A percentile compares a stretch with the other conserved stretches of the same genome.
Conservation (phyloP, 2,888 invertebrate species). For the Orthosia gracilis region DNA sequence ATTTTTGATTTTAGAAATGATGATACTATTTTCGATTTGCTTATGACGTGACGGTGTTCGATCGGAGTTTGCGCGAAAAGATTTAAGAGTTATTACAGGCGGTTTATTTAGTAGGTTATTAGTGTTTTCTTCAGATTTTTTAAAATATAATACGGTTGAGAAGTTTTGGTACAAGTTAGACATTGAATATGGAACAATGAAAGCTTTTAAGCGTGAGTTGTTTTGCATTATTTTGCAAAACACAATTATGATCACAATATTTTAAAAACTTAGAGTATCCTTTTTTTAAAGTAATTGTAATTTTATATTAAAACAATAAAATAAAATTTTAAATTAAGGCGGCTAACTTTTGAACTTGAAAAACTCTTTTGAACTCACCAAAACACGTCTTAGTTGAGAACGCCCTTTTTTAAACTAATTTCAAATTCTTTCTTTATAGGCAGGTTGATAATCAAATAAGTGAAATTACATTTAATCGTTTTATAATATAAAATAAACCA, state of each 20-base stretch:
- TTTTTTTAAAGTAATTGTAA: too few relatives aligned
- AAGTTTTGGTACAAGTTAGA: not conserved
- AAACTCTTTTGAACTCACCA: too few relatives aligned
- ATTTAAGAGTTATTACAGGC: slow-evolving; percentile 40
- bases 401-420: too few relatives aligned
- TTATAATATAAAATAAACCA: too few relatives aligned
- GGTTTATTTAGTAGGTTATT: slow-evolving; percentile 29
- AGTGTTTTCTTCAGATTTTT: not conserved
- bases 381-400: too few relatives aligned
- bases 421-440: too few relatives aligned
- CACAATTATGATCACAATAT: not conserved
- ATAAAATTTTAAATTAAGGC: too few relatives aligned
- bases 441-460: too few relatives aligned
- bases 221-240: not conserved
- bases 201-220: slow-evolving; percentile 2
- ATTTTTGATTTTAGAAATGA: slow-evolving; percentile 68
- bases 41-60: slow-evolving; percentile 69
- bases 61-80: slow-evolving; percentile 50
- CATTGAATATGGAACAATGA: not conserved
- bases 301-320: too few relatives aligned
- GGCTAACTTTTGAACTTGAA: too few relatives aligned
- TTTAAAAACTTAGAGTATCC: not conserved
- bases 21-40: slow-evolving; percentile 77
- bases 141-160: too few relatives aligned
- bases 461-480: too few relatives aligned